A percentile compares a stretch with the other conserved stretches of the same genome.
phyloP scores from a whole-genome alignment of 2,113 vertebrate genomes.

The Gallinago media region DNA sequence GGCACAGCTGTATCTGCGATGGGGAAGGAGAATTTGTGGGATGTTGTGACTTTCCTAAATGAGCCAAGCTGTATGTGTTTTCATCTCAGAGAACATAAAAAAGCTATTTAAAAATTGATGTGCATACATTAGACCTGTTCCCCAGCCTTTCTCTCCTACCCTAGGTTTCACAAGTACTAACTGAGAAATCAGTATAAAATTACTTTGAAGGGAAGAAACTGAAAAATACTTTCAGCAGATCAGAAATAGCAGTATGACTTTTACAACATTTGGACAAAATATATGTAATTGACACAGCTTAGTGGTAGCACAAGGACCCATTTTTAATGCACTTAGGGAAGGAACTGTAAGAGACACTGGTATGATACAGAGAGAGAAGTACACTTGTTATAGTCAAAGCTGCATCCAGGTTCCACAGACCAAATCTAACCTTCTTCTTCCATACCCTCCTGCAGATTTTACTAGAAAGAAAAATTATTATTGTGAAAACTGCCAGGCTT shows the following conservation, averaged over 20 bases:
- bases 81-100: slow-evolving; percentile 1
- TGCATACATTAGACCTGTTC: slow-evolving; percentile 42
- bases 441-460: neutral
- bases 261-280: neutral
- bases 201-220: slow-evolving; percentile 22
- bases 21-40: neutral
- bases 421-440: neutral
- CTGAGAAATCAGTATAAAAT: slow-evolving; percentile 35
- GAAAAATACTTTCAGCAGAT: neutral
- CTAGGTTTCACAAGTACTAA: neutral
- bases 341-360: neutral
- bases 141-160: slow-evolving; percentile 6
- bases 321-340: neutral
- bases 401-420: neutral
- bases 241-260: slow-evolving; percentile 12
- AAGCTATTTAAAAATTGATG: slow-evolving; percentile 59
- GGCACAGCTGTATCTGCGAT: neutral
- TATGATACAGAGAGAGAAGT: neutral
- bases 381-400: neutral
- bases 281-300: neutral
- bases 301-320: neutral
- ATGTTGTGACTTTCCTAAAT: neutral
- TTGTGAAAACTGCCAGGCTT: neutral
- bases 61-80: neutral
- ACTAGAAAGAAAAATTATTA: neutral